Evolutionary conservation across 2,888 invertebrate species (phyloP).

Genomic region (Ectemnius lituratus): DNA sequence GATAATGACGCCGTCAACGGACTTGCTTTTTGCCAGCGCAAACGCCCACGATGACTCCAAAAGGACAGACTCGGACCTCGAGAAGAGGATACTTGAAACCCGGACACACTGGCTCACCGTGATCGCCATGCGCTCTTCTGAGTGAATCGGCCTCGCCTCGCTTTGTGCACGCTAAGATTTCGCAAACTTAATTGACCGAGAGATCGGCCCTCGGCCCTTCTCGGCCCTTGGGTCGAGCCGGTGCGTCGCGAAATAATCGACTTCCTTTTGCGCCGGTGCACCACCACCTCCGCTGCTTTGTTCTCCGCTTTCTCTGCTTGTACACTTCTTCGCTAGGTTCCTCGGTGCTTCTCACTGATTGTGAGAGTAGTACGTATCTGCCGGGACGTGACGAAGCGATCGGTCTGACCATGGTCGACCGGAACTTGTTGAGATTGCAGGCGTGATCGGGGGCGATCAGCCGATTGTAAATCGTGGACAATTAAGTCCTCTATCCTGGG

Average conservation of each 20-base stretch:
- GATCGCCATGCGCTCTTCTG: too few relatives aligned
- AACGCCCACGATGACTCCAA: slow-evolving; percentile 53
- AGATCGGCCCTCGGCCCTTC: slow-evolving; percentile 49
- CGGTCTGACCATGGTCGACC: slow-evolving; percentile 21
- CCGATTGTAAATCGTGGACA: slow-evolving; percentile 14
- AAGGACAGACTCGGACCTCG: slow-evolving; percentile 3
- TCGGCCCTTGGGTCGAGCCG: slow-evolving; percentile 9
- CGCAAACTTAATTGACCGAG: slow-evolving; percentile 73
- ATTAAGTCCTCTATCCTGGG: slow-evolving; percentile 5
- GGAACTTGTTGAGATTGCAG: neutral
- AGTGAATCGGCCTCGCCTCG: too few relatives aligned
- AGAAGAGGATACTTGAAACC: slow-evolving; percentile 6
- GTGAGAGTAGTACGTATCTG: neutral
- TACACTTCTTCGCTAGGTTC: slow-evolving; percentile 23
- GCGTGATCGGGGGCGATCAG: neutral
- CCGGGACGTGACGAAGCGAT: slow-evolving; percentile 11
- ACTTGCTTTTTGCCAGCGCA: slow-evolving; percentile 60
- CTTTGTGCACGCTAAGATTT: slow-evolving; percentile 61
- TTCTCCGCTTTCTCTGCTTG: slow-evolving; percentile 6
- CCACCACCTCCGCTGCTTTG: neutral
- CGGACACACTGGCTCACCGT: too few relatives aligned
- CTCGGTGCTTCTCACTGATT: slow-evolving; percentile 12
- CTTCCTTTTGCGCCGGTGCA: slow-evolving; percentile 41
- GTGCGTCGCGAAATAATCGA: slow-evolving; percentile 49
- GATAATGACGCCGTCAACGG: slow-evolving; percentile 74